Conservation (phyloP, 2,113 vertebrate genomes). For the Lophotis ruficrista region DNA sequence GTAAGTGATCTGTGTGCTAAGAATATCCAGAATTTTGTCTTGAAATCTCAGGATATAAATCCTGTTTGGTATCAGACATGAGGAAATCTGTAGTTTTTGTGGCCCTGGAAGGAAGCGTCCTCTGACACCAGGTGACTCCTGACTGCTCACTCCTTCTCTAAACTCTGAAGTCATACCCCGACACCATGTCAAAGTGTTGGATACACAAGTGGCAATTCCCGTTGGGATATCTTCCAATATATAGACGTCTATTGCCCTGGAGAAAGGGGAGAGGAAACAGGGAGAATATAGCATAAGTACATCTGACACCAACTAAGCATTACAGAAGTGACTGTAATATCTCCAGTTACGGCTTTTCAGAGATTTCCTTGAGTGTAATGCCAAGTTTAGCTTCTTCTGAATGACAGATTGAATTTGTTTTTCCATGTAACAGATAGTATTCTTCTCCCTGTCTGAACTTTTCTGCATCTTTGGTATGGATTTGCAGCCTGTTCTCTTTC, state of each 20-base stretch:
- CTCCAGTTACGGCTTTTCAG: background rate
- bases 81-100: background rate
- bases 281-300: background rate
- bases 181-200: background rate
- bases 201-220: background rate
- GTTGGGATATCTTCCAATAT: background rate
- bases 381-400: background rate
- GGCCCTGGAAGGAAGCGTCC: background rate
- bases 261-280: background rate
- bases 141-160: background rate
- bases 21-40: background rate
- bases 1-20: background rate
- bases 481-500: background rate
- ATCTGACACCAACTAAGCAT: background rate
- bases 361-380: background rate
- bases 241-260: background rate
- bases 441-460: background rate
- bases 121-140: background rate
- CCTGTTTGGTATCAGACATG: background rate
- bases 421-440: background rate
- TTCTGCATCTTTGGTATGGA: background rate
- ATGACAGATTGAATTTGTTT: background rate
- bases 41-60: background rate
- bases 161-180: background rate
- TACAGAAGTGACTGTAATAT: background rate